Conservation (phyloP, 2,888 invertebrate species). For the Macrosoma leucophasiata region DNA sequence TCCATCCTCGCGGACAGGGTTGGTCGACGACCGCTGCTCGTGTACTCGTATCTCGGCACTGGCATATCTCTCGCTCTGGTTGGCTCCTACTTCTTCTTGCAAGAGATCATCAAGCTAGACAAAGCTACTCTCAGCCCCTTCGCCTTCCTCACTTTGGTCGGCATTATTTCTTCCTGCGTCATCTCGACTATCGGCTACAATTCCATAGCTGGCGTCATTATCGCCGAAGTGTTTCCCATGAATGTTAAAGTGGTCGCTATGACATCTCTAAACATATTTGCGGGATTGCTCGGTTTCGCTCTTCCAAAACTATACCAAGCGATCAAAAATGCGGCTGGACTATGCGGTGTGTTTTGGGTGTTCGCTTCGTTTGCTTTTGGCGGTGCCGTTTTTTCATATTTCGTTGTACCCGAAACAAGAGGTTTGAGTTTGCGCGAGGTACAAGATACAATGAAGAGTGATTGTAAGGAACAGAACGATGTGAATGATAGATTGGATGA, state of each 20-base stretch:
- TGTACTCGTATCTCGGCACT: slow-evolving; percentile 52
- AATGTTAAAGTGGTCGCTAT: slow-evolving; percentile 73
- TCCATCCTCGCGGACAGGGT: slow-evolving; percentile 45
- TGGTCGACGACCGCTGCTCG: slow-evolving; percentile 63
- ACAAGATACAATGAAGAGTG: slow-evolving; percentile 65
- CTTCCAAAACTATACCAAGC: slow-evolving; percentile 68
- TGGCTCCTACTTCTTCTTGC: slow-evolving; percentile 52
- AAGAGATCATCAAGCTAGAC: slow-evolving; percentile 37
- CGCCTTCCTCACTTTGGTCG: slow-evolving; percentile 53
- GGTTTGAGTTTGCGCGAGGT: slow-evolving; percentile 74
- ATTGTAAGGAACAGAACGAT: too few relatives aligned
- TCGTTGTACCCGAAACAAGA: slow-evolving; percentile 74
- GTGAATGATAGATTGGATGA: slow-evolving; percentile 33
- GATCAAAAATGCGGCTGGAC: slow-evolving; percentile 57
- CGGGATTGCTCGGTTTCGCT: slow-evolving; percentile 61
- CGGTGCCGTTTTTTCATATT: slow-evolving; percentile 61
- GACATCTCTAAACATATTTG: slow-evolving; percentile 57
- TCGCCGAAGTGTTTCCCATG: slow-evolving; percentile 74
- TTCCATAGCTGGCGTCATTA: slow-evolving; percentile 62
- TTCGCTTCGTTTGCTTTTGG: slow-evolving; percentile 57
- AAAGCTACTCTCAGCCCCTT: slow-evolving; percentile 33
- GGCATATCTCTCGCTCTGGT: slow-evolving; percentile 33
- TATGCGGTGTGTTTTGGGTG: slow-evolving; percentile 64
- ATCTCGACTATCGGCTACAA: slow-evolving; percentile 57
- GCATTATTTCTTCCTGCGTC: slow-evolving; percentile 45